Evolutionary conservation across 1,140 invertebrate genomes (phyloP), one percentile per base, ranked within the genome.

Genomic region (Phymastichus coffea): DNA sequence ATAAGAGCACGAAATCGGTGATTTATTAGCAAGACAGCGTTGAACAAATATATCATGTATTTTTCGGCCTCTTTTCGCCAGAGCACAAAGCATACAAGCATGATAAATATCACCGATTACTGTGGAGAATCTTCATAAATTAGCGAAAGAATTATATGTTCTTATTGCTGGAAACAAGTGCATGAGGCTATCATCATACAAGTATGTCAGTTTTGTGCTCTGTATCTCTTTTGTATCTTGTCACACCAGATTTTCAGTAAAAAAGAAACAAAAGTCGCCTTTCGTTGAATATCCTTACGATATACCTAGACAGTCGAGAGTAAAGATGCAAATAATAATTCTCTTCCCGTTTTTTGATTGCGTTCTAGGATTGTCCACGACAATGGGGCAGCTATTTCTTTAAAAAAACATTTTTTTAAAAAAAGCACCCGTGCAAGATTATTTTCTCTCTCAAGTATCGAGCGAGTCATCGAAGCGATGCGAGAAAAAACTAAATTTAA

Each of bases 311-410:
- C 28, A 33, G 48, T 43, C 26, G 46, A 55, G 52, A 28, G 61
- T 66, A 52, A 63, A 35, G 48, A 59, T n/a, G n/a, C 26, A 63
- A 56, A 65, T 51, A 66, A 65, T 67, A 69, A 66, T 68, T 66
- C 63, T 60, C 46, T 72, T 72, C 64, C 61, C 63, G n/a, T n/a
- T n/a, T n/a, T 72, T 76, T 79, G 66, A 71, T 79, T 80, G 72
- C 72, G 68, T 79, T 79, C 77, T 80, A 80, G 78, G 78, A 75
- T 73, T 79, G 59, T 77, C 77, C 74, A 70, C 76, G 71, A 77
- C 77, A 79, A 80, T 79, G 78, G 78, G 78, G 64, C 77, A 79
- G 68, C 78, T 79, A 78, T 79, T 80, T 78, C 75, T 80, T 80
- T 79, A 79, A 77, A 65, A 73, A 71, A 66, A 60, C 25, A n/a